Evolutionary conservation across 2,888 invertebrate species (phyloP).

Genomic region (Helleia helle): DNA sequence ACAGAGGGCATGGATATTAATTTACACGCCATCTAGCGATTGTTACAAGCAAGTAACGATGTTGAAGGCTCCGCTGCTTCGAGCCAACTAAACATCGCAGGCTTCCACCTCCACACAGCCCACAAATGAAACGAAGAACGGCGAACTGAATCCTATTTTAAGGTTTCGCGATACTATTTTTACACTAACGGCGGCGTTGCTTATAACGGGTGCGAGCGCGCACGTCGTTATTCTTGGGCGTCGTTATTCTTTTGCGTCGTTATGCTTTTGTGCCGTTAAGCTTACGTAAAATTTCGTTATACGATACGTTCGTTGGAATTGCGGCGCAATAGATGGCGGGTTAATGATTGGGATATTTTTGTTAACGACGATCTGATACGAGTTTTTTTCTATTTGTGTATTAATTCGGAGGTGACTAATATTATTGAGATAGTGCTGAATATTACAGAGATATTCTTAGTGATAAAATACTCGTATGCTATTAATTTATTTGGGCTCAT

Average conservation of each 20-base stretch:
- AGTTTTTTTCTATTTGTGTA: too few relatives aligned
- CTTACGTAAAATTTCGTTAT: constrained; percentile 27
- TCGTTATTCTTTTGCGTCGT: constrained; percentile 37
- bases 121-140: constrained; percentile 32
- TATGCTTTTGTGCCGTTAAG: constrained; percentile 51
- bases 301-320: constrained; percentile 12
- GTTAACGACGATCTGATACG: too few relatives aligned
- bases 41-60: constrained; percentile 25
- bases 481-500: too few relatives aligned
- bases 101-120: constrained; percentile 26
- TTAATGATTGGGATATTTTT: constrained; percentile 14
- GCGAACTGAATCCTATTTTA: constrained; percentile 33
- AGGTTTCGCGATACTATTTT: constrained; percentile 30
- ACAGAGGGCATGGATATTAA: neutral
- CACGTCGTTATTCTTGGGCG: constrained; percentile 50
- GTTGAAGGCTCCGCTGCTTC: constrained; percentile 47
- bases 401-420: too few relatives aligned
- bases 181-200: constrained; percentile 27
- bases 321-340: constrained; percentile 38
- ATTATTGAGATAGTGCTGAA: too few relatives aligned
- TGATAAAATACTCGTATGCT: too few relatives aligned
- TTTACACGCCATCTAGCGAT: constrained; percentile 41
- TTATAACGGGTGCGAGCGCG: constrained; percentile 26
- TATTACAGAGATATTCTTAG: too few relatives aligned
- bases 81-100: constrained; percentile 44